These are phyloP conservation scores for Scolopax mira DNA, from an alignment of 2,113 vertebrate genomes.

Conservation along the genomic window DNA sequence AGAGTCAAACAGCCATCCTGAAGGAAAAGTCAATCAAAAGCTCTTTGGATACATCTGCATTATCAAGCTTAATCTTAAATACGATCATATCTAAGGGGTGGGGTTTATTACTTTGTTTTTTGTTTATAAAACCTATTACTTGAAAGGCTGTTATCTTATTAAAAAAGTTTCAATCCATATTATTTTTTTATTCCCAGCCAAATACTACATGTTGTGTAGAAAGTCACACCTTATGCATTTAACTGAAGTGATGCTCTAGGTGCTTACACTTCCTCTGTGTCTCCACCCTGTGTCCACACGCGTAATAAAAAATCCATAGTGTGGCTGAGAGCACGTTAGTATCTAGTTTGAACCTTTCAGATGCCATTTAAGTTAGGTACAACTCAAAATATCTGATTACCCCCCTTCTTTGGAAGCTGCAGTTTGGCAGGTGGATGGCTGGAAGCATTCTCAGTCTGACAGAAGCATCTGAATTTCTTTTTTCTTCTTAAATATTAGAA, in stretches of 20 bases:
- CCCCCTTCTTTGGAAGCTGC: not conserved
- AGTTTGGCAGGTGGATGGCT: not conserved
- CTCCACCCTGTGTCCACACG: not conserved
- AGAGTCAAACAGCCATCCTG: not conserved
- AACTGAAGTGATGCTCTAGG: not conserved
- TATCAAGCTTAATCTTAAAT: not conserved
- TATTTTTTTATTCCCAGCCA: not conserved
- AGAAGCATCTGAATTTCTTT: not conserved
- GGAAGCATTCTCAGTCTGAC: not conserved
- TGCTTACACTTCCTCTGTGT: not conserved
- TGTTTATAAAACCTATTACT: not conserved
- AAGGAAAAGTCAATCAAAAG: not conserved
- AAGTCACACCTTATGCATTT: not conserved
- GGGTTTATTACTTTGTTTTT: not conserved
- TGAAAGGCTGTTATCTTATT: not conserved
- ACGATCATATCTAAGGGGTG: not conserved
- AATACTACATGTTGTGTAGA: not conserved
- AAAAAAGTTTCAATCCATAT: not conserved
- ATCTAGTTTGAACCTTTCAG: not conserved
- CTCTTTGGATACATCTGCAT: not conserved
- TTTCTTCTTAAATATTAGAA: not conserved
- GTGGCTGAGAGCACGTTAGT: not conserved
- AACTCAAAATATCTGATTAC: not conserved
- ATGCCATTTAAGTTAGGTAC: not conserved
- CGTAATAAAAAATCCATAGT: fast-evolving